Conservation (phyloP, 1,140 invertebrate genomes). For the Micrasema longulum region DNA sequence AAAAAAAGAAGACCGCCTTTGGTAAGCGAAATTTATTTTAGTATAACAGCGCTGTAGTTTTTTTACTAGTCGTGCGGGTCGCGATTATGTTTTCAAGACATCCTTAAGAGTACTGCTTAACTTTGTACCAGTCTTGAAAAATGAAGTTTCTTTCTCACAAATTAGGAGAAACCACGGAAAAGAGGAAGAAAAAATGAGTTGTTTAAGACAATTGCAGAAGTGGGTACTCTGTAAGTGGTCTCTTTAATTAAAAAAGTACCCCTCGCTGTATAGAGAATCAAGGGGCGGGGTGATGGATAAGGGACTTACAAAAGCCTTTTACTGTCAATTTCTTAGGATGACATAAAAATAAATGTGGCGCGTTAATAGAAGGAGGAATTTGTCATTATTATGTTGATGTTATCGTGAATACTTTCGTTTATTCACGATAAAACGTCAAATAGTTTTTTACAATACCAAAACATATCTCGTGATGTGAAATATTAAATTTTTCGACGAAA, state of each 20-base stretch:
- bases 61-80: neutral
- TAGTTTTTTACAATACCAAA: no score
- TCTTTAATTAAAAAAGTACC: slow-evolving; percentile 32
- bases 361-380: no score
- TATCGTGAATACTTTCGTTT: no score
- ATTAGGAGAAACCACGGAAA: slow-evolving; percentile 8
- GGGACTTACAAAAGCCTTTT: neutral
- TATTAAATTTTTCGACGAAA: no score
- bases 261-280: neutral
- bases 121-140: slow-evolving; percentile 21
- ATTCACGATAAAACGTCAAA: no score
- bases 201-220: slow-evolving; percentile 20
- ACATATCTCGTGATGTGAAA: no score
- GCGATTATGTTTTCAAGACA: neutral
- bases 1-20: neutral
- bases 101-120: neutral
- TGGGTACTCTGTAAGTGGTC: slow-evolving; percentile 22
- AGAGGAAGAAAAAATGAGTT: slow-evolving; percentile 31
- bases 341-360: no score
- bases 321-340: no score
- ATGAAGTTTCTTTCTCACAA: slow-evolving; percentile 27
- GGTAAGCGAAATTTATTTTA: no score
- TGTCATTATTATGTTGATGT: no score
- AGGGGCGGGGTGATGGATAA: neutral
- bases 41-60: no score